Evolutionary conservation across 1,140 invertebrate genomes (phyloP).

Genomic region (Nasonia vitripennis): DNA sequence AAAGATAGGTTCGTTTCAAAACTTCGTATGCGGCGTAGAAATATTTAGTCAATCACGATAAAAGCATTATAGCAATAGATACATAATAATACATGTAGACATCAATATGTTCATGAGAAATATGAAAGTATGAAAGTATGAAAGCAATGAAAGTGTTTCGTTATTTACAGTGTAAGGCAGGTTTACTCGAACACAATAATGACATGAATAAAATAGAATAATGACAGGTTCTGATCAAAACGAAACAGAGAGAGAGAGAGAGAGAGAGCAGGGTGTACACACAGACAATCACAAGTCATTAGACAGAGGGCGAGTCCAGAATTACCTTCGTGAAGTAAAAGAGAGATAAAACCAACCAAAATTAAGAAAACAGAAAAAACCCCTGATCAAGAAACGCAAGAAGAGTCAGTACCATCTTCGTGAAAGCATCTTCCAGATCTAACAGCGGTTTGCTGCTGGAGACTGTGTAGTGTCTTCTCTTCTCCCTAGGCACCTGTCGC

Average conservation of each 20-base stretch:
- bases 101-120: not conserved
- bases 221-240: not conserved
- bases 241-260: not conserved
- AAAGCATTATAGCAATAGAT: not conserved
- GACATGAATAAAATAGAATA: not conserved
- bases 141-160: slow-evolving; percentile 2
- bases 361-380: slow-evolving; percentile 40
- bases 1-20: too few species aligned
- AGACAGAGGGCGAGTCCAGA: not conserved
- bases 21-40: not conserved
- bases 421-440: slow-evolving; percentile 68
- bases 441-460: slow-evolving; percentile 80
- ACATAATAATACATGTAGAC: not conserved
- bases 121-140: not conserved
- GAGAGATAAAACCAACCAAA: slow-evolving; percentile 30
- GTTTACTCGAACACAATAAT: not conserved
- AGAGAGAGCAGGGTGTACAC: not conserved
- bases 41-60: not conserved
- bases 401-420: slow-evolving; percentile 68
- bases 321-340: not conserved
- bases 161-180: not conserved
- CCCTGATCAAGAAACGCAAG: slow-evolving; percentile 3
- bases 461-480: slow-evolving; percentile 91
- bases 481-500: slow-evolving; percentile 85
- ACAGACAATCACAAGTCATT: not conserved